phyloP scores from a whole-genome alignment of 2,113 vertebrate genomes.

The Sebastes fasciatus region DNA sequence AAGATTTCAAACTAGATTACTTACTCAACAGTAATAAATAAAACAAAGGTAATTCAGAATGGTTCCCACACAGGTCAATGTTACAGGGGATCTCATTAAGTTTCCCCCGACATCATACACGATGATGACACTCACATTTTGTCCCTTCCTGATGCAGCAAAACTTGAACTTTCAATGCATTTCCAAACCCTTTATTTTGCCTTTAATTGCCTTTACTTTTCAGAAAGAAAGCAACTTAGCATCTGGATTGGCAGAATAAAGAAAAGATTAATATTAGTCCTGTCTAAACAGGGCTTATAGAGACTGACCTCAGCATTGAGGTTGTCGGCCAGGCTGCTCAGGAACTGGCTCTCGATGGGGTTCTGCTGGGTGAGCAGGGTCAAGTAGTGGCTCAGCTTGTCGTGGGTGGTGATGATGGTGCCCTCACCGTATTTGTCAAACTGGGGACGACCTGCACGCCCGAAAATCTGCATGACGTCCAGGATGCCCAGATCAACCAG shows the following conservation, averaged over 20 bases:
- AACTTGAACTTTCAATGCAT: neutral
- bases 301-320: slow-evolving; percentile 94
- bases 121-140: neutral
- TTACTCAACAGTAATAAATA: neutral
- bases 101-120: neutral
- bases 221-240: neutral
- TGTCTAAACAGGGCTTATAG: neutral
- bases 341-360: slow-evolving; percentile 98
- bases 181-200: neutral
- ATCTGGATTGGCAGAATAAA: neutral
- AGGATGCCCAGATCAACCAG: slow-evolving; percentile 98
- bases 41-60: neutral
- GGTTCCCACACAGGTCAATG: neutral
- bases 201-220: neutral
- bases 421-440: slow-evolving; percentile 98
- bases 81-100: neutral
- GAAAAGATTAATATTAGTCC: neutral
- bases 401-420: slow-evolving; percentile 96
- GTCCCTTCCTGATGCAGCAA: neutral
- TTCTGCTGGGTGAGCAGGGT: slow-evolving; percentile 98
- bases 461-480: slow-evolving; percentile 99
- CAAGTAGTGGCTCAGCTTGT: slow-evolving; percentile 98
- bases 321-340: slow-evolving; percentile 95
- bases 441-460: slow-evolving; percentile 95
- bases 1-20: neutral